Percentiles rank a stretch among this genome's conserved stretches.
Evolutionary conservation across 1,140 invertebrate species (phyloP).

Genomic region (Drosophila triauraria): DNA sequence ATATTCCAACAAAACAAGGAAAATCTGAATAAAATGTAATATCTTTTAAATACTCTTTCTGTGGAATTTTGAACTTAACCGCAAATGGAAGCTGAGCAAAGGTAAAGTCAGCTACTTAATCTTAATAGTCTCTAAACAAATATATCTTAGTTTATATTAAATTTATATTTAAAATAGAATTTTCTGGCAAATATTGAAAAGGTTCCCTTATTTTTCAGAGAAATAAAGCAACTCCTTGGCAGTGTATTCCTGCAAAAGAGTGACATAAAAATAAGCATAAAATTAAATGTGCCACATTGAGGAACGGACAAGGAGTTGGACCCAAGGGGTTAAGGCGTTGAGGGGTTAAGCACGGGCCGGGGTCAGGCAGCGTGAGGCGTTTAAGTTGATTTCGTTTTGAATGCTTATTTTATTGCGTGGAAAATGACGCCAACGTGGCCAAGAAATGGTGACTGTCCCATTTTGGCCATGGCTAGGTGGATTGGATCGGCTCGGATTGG

Average conservation of each 20-base stretch:
- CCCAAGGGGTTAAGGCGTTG: slow-evolving; percentile 24
- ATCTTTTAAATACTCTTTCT: background rate
- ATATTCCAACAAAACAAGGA: slow-evolving; percentile 10
- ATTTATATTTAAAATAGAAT: too few species aligned
- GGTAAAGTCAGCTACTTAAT: too few species aligned
- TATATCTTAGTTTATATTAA: too few species aligned
- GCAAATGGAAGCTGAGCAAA: too few species aligned
- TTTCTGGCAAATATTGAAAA: background rate
- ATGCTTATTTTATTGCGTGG: slow-evolving; percentile 85
- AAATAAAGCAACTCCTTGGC: background rate
- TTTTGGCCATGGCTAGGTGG: slow-evolving; percentile 22
- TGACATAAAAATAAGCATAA: slow-evolving; percentile 83
- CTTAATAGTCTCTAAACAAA: too few species aligned
- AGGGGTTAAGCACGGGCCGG: slow-evolving; percentile 10
- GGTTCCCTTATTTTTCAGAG: background rate
- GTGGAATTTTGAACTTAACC: background rate
- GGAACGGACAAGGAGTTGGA: slow-evolving; percentile 53
- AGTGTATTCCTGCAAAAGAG: slow-evolving; percentile 32
- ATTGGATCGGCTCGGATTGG: background rate
- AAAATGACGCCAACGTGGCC: slow-evolving; percentile 85
- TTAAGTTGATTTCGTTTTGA: slow-evolving; percentile 84
- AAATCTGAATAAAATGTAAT: background rate
- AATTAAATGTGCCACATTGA: slow-evolving; percentile 83
- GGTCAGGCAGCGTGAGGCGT: slow-evolving; percentile 49
- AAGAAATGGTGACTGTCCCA: slow-evolving; percentile 68